Evolutionary conservation across 2,888 invertebrate genomes (phyloP), one percentile per base, ranked within the genome.

Genomic region (Eustalomyia histrio): DNA sequence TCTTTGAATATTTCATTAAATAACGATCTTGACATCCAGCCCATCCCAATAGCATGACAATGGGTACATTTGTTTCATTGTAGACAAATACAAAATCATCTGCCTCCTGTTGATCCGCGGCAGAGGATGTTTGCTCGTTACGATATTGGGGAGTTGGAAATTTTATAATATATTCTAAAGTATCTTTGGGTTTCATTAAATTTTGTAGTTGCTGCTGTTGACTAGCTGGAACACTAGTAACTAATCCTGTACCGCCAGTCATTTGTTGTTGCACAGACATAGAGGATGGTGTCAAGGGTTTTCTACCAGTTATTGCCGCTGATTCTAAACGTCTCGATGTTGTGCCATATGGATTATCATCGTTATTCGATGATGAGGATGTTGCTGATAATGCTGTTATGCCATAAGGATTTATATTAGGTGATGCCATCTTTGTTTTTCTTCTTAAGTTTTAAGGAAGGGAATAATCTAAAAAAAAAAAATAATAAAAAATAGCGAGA

Each of bases 21-120:
- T 95, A 94, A 87, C 94, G 93, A 89, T 96, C 95, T 88, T 94
- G 92, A 88, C 95, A 95, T 50, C 95, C 95, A 64, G 95, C 95
- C 96, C 96, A 96, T 43, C 96, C 96, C 80, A 96, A 92, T 17
- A 96, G 89, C 82, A 96, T 90, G 35, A 95, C 93, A 61, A 95
- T 93, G 50, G 95, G 94, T 84, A 93, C 91, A 87, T 93, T 93
- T 55, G 92, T 92, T 83, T 93, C 93, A 84, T 93, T 92, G 83
- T 92, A 92, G 73, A 92, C 91, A 86, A 93, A 92, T 43, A 92
- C 92, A 86, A 92, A 93, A 84, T 92, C 92, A 72, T 90, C 90
- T 1, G 86, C 83, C 0, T 87, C 84, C 47, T 85, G 85, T 84
- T 69, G 88, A 83, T 72, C 76, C 60, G 69, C 29, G 12, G 55